Conservation (phyloP, 2,113 vertebrate species). For the Lasiurus borealis region DNA sequence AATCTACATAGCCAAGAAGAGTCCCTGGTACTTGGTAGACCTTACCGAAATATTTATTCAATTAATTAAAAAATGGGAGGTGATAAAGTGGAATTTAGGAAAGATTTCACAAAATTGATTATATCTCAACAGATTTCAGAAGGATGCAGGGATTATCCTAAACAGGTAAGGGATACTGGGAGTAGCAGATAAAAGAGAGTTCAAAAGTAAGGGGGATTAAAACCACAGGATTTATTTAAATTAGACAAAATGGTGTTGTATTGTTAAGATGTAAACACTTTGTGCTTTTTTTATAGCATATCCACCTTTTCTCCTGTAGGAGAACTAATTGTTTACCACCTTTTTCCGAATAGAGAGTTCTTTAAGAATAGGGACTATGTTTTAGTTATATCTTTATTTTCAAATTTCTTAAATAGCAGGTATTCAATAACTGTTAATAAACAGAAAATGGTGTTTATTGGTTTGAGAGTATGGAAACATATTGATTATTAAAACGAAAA, state of each 20-base stretch:
- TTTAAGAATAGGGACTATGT: not conserved
- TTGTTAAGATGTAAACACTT: not conserved
- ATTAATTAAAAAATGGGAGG: constrained; percentile 27
- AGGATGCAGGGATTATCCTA: not conserved
- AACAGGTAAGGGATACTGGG: not conserved
- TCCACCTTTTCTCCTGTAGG: not conserved
- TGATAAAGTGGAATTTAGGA: constrained; percentile 22
- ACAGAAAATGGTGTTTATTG: not conserved
- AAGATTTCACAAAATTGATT: constrained; percentile 27
- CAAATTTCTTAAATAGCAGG: constrained; percentile 30
- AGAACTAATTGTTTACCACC: not conserved
- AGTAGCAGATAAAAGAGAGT: not conserved
- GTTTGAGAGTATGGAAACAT: not conserved
- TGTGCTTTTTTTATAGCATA: not conserved
- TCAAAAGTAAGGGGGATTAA: constrained; percentile 45
- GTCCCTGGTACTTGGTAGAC: not conserved
- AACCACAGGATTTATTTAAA: not conserved
- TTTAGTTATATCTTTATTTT: constrained; percentile 1
- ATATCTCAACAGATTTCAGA: not conserved
- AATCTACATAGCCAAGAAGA: constrained; percentile 17
- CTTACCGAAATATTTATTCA: not conserved
- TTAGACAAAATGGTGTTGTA: not conserved
- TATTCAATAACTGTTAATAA: not conserved
- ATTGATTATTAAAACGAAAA: not conserved
- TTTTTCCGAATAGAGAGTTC: not conserved